These are phyloP conservation scores for Chelonus insularis DNA, from an alignment of 1,140 invertebrate genomes.

Conservation along the genomic window DNA sequence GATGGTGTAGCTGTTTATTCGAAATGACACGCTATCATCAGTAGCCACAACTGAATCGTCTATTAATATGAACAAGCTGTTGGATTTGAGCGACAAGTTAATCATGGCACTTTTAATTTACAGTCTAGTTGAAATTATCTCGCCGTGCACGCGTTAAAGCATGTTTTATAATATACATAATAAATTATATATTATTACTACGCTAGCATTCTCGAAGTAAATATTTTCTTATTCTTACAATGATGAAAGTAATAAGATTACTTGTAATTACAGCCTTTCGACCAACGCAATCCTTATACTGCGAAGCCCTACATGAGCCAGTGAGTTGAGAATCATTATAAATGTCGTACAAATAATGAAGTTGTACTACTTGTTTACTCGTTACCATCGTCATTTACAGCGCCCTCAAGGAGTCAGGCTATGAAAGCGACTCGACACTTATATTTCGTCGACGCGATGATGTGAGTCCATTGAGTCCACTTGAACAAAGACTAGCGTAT, in stretches of 20 bases:
- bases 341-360: background rate
- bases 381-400: slow-evolving; percentile 54
- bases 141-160: slow-evolving; percentile 23
- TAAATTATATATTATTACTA: too few species aligned
- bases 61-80: background rate
- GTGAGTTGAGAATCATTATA: slow-evolving; percentile 57
- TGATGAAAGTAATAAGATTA: slow-evolving; percentile 11
- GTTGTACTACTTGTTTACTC: background rate
- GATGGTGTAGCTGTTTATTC: background rate
- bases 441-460: slow-evolving; percentile 76
- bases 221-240: slow-evolving; percentile 1
- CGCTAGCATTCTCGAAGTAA: too few species aligned
- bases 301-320: slow-evolving; percentile 73
- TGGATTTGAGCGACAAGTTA: background rate
- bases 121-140: slow-evolving; percentile 12
- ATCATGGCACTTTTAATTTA: background rate
- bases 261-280: slow-evolving; percentile 52
- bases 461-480: slow-evolving; percentile 71
- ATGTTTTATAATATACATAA: too few species aligned
- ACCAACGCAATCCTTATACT: slow-evolving; percentile 48
- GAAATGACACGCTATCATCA: background rate
- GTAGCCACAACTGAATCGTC: background rate
- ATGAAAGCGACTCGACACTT: slow-evolving; percentile 87
- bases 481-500: slow-evolving; percentile 80
- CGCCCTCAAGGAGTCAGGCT: slow-evolving; percentile 84